Percentiles rank a stretch among this genome's conserved stretches.
phyloP scores from a whole-genome alignment of 2,888 invertebrate species.

The Phengaris alcon region DNA sequence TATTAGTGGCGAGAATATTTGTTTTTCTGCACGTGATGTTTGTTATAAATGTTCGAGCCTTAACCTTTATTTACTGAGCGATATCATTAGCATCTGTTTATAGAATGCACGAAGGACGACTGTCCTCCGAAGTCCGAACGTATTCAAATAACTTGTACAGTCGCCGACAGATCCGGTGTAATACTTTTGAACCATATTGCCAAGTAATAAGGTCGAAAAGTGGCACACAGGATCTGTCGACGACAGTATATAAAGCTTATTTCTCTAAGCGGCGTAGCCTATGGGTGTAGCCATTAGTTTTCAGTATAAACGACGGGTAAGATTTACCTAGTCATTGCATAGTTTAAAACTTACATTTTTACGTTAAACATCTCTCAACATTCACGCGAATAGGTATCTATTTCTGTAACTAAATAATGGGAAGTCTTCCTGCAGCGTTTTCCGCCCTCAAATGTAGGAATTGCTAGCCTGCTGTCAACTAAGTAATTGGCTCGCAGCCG shows the following conservation, averaged over 20 bases:
- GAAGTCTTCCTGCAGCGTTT: slow-evolving; percentile 74
- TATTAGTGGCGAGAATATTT: background rate
- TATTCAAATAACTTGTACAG: too few relatives aligned
- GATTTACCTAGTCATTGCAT: background rate
- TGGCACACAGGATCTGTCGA: too few relatives aligned
- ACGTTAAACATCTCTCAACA: background rate
- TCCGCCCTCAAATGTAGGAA: slow-evolving; percentile 78
- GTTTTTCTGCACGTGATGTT: slow-evolving; percentile 9
- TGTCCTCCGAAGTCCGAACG: too few relatives aligned
- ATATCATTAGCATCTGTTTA: slow-evolving; percentile 9
- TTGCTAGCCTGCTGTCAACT: slow-evolving; percentile 77
- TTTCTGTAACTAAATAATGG: slow-evolving; percentile 67
- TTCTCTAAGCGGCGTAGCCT: too few relatives aligned
- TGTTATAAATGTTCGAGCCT: background rate
- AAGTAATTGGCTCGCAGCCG: slow-evolving; percentile 76
- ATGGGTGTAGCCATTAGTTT: too few relatives aligned
- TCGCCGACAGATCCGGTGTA: too few relatives aligned
- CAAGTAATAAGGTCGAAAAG: too few relatives aligned
- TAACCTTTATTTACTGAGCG: background rate
- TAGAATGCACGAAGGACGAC: background rate
- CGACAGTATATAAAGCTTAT: too few relatives aligned
- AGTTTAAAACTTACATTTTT: background rate
- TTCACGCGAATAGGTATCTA: slow-evolving; percentile 37
- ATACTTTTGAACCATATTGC: too few relatives aligned
- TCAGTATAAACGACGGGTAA: too few relatives aligned